Evolutionary conservation across 2,797 vertebrate genomes (phyloP), one percentile per base, ranked within the genome.

Genomic region (Arctocebus calabarensis): DNA sequence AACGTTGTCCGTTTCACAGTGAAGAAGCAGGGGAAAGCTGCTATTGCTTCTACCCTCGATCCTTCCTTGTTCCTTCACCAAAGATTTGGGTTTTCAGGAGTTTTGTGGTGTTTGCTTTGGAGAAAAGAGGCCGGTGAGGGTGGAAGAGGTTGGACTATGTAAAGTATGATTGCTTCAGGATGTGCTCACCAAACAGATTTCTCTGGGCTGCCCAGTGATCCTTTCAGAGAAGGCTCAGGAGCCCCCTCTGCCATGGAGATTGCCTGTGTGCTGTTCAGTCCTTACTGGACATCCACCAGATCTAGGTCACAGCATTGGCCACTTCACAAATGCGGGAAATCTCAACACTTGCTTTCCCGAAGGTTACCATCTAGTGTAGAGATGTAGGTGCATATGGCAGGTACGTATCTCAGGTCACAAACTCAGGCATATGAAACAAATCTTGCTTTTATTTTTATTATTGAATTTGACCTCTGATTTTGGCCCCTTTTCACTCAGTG

Each of bases 51-150:
- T 0, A 27, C 29, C 5, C 62, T 78, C 1, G 3, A 20, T 90
- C 32, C 43, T 59, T 27, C 10, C 40, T 59, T 37, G 87, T 88
- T 74, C 43, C 52, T 55, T 73, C 43, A 74, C 71, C 37, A 11
- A 81, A 70, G 73, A 66, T 45, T 25, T 79, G 19, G 61, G 3
- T 43, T 91, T 66, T 64, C 29, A 64, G 73, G 40, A 29, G 25
- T 83, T 66, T 87, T 45, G 40, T 59, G 20, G 83, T 43, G 17
- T 74, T 85, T 73, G 27, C 61, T 90, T 94, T 84, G 37, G 61
- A 73, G 83, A 48, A 91, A 95, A 27, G 32, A 48, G 11, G 64
- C 75, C 61, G 7, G 29, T 34, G 29, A 59, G 29, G 59, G 40
- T 25, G 9, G 59, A 57, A 96, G 55, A 81, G 4, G 7, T 16